phyloP scores from a whole-genome alignment of 2,113 vertebrate species.

The Oryzias curvinotus region DNA sequence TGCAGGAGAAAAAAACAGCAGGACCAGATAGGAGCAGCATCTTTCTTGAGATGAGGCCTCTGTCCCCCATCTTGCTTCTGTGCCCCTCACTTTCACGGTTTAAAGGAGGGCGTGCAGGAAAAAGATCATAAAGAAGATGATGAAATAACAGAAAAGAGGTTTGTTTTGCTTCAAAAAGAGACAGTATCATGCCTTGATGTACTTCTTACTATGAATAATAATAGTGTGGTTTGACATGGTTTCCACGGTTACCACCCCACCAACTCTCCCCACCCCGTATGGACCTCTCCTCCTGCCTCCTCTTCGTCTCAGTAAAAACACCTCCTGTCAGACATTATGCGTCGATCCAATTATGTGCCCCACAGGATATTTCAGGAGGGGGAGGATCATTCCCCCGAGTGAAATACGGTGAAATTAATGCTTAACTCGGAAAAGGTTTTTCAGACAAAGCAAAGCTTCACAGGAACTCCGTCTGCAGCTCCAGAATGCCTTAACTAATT shows the following conservation, averaged over 20 bases:
- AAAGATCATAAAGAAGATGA: conserved; percentile 1
- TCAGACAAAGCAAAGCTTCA: conserved; percentile 52
- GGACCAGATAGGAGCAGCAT: conserved; percentile 68
- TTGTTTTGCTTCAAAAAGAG: conserved; percentile 49
- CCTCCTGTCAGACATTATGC: conserved; percentile 65
- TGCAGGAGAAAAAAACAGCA: conserved; percentile 78
- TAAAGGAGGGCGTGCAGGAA: conserved; percentile 25
- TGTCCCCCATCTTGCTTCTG: conserved; percentile 36
- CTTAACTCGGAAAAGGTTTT: conserved; percentile 68
- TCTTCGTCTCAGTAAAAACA: conserved; percentile 45
- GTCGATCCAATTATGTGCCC: conserved; percentile 73
- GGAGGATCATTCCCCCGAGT: conserved; percentile 59
- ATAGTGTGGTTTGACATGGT: conserved; percentile 53
- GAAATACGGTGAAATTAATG: conserved; percentile 70
- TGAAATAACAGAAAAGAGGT: conserved; percentile 13
- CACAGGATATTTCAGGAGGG: conserved; percentile 63
- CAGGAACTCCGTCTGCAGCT: conserved; percentile 59
- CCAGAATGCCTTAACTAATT: conserved; percentile 74
- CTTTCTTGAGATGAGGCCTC: conserved; percentile 58
- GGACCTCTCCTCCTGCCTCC: conserved; percentile 42
- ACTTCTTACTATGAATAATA: conserved; percentile 54
- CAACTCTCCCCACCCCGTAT: conserved; percentile 22
- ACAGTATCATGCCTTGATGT: conserved; percentile 29
- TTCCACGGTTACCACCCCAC: conserved; percentile 53
- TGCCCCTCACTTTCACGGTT: conserved; percentile 26